These are phyloP conservation scores for Aplysia californica DNA, from an alignment of 1,140 invertebrate genomes.

Conservation along the genomic window DNA sequence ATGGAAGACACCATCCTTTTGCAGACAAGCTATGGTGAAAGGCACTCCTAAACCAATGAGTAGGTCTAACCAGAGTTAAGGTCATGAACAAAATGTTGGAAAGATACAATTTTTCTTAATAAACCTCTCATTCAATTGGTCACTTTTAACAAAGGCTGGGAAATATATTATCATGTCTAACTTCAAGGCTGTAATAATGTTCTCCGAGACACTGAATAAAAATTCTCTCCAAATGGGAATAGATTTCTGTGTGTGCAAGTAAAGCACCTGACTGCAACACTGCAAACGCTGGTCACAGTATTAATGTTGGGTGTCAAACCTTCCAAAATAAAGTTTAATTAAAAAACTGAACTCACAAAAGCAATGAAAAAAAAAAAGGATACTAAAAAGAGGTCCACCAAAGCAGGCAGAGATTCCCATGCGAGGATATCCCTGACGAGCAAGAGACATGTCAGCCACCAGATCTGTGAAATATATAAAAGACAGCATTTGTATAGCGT, in stretches of 20 bases:
- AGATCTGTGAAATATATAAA: conserved; percentile 73
- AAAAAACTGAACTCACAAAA: no score
- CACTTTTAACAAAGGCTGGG: neutral
- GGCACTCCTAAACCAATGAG: conserved; percentile 72
- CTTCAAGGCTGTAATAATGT: neutral
- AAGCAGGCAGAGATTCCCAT: conserved; percentile 80
- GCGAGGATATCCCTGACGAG: conserved; percentile 74
- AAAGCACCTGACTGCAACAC: no score
- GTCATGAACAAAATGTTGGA: neutral
- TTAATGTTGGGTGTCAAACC: no score
- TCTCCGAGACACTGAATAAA: no score
- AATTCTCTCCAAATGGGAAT: no score
- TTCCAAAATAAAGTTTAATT: no score
- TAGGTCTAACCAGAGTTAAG: conserved; percentile 63
- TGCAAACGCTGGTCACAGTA: no score
- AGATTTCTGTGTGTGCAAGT: no score
- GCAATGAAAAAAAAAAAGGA: no score
- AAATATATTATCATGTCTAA: neutral
- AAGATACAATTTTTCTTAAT: neutral
- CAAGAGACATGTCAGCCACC: conserved; percentile 76
- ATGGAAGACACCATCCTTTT: conserved; percentile 56
- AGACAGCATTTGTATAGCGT: no score
- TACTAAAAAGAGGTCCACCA: conserved; percentile 79
- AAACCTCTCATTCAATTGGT: neutral
- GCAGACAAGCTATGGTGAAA: conserved; percentile 69